Percentiles rank a stretch among this genome's conserved stretches.
Evolutionary conservation across 1,140 invertebrate genomes (phyloP).

Genomic region (Eupristina koningsbergeri): DNA sequence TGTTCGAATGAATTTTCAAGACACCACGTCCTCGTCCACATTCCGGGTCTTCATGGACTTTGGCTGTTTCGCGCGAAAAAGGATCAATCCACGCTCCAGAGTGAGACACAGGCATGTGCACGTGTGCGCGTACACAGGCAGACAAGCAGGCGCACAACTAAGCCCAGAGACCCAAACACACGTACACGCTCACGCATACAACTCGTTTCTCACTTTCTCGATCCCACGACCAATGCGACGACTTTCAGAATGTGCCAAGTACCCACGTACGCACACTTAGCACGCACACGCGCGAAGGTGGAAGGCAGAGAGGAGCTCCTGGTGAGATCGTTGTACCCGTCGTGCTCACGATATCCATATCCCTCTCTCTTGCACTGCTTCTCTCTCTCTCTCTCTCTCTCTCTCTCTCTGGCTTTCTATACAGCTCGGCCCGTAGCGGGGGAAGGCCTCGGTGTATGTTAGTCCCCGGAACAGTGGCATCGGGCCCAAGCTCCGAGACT

Average conservation of each 20-base stretch:
- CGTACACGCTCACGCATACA: too few relatives aligned
- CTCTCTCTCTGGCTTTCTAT: background rate
- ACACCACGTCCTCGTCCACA: background rate
- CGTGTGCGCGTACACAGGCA: too few relatives aligned
- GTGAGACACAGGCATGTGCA: background rate
- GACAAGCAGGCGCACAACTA: too few relatives aligned
- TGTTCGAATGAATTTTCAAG: background rate
- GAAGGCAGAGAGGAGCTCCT: background rate
- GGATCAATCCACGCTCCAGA: background rate
- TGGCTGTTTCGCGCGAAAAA: background rate
- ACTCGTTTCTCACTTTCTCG: too few relatives aligned
- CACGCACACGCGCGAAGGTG: background rate
- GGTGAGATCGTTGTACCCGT: slow-evolving; percentile 5
- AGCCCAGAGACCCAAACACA: too few relatives aligned
- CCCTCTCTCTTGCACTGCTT: background rate
- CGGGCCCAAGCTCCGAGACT: background rate
- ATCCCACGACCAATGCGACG: background rate
- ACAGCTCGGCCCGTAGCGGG: background rate
- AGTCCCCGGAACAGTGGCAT: background rate
- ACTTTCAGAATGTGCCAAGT: slow-evolving; percentile 11
- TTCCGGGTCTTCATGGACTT: background rate
- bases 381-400: background rate
- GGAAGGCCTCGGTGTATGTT: background rate
- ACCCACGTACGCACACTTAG: background rate
- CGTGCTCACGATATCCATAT: background rate